A percentile compares a stretch with the other conserved stretches of the same genome.
Conservation (phyloP, 2,797 vertebrate genomes). For the Typhlichthys eigenmanni region DNA sequence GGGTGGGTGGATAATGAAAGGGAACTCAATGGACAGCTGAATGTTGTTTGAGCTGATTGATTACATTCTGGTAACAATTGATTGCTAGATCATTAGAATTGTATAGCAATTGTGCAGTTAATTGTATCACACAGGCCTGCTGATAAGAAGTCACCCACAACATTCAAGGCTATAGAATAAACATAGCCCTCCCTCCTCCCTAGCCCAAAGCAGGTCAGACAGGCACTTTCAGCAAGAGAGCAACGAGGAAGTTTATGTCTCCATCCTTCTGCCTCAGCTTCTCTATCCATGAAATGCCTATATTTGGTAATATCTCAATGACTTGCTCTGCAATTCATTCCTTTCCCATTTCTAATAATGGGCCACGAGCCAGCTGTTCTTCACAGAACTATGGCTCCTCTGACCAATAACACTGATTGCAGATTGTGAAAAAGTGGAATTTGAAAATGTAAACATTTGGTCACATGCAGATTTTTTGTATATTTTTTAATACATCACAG, state of each 20-base stretch:
- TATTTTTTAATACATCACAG: no score
- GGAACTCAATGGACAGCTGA: no score
- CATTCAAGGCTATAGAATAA: constrained; percentile 16
- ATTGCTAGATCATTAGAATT: constrained; percentile 4
- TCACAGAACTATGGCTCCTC: constrained; percentile 47
- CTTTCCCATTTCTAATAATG: constrained; percentile 79
- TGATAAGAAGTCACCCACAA: constrained; percentile 1
- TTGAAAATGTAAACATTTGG: constrained; percentile 31
- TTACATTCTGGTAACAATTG: constrained; percentile 20
- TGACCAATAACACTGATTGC: constrained; percentile 47
- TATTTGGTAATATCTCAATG: constrained; percentile 83
- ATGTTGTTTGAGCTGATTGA: neutral
- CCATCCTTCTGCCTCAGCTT: constrained; percentile 52
- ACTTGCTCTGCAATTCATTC: constrained; percentile 76
- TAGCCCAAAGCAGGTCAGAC: constrained; percentile 17
- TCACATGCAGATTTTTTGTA: no score
- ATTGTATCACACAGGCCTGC: neutral
- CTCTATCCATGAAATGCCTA: constrained; percentile 75
- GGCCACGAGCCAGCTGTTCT: constrained; percentile 70
- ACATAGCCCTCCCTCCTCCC: neutral
- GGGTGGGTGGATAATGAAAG: no score
- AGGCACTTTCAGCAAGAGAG: constrained; percentile 4
- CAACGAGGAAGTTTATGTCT: constrained; percentile 61
- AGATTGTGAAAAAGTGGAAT: constrained; percentile 41
- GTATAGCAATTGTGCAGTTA: constrained; percentile 3